phyloP scores from a whole-genome alignment of 2,888 invertebrate species.

The Drosophila subquinaria region DNA sequence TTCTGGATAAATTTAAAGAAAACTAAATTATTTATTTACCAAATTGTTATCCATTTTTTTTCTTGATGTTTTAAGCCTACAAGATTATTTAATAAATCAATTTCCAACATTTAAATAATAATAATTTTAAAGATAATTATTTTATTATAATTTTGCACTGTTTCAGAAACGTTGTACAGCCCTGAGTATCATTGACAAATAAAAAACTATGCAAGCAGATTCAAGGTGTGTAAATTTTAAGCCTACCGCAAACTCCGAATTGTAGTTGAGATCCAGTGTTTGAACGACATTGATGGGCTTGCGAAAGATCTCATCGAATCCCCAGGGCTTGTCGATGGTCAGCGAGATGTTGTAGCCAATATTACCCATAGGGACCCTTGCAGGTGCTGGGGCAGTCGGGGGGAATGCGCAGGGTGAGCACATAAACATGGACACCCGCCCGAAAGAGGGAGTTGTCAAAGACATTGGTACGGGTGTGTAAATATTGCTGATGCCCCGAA shows the following conservation, averaged over 20 bases:
- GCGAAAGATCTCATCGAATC: slow-evolving; percentile 86
- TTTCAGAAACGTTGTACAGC: not conserved
- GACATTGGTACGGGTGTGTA: slow-evolving; percentile 79
- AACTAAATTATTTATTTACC: too few relatives aligned
- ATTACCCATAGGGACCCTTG: slow-evolving; percentile 90
- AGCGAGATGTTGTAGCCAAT: slow-evolving; percentile 92
- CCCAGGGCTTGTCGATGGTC: slow-evolving; percentile 92
- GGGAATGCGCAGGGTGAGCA: slow-evolving; percentile 89
- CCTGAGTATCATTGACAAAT: not conserved
- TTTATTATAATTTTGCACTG: too few relatives aligned
- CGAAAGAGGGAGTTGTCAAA: slow-evolving; percentile 80
- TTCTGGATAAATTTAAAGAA: too few relatives aligned
- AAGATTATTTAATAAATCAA: too few relatives aligned
- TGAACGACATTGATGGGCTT: slow-evolving; percentile 90
- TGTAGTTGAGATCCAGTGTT: slow-evolving; percentile 91
- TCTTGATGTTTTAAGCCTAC: too few relatives aligned
- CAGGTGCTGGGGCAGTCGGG: slow-evolving; percentile 91
- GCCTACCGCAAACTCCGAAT: slow-evolving; percentile 89
- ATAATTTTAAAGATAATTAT: not conserved
- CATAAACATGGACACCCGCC: slow-evolving; percentile 88
- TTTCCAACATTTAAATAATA: too few relatives aligned
- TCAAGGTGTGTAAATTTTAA: too few relatives aligned
- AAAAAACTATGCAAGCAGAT: not conserved
- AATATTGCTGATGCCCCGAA: slow-evolving; percentile 82
- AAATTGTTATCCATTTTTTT: too few relatives aligned